A percentile compares a stretch with the other conserved stretches of the same genome.
Evolutionary conservation across 2,113 vertebrate genomes (phyloP).

Genomic region (Sinocyclocheilus maitianheensis): DNA sequence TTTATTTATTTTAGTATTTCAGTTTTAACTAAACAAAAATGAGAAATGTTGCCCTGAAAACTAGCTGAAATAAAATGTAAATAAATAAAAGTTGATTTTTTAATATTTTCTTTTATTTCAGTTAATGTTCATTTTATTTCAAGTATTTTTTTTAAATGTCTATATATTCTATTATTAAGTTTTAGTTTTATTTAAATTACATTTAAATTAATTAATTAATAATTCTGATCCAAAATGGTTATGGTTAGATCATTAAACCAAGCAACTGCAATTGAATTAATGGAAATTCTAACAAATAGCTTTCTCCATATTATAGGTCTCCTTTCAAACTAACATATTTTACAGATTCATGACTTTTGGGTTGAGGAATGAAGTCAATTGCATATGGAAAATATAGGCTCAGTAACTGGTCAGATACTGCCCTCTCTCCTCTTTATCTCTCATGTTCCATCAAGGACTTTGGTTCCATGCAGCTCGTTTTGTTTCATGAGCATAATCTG

Average conservation of each 20-base stretch:
- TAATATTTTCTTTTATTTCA: too few relatives aligned
- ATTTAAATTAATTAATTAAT: too few relatives aligned
- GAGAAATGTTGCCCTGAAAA: too few relatives aligned
- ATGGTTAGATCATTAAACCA: not conserved
- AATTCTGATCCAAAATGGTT: not conserved
- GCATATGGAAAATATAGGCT: not conserved
- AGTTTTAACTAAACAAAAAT: too few relatives aligned
- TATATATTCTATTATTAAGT: too few relatives aligned
- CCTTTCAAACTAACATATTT: not conserved
- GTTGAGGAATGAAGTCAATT: not conserved
- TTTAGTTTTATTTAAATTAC: too few relatives aligned
- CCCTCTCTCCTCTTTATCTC: not conserved
- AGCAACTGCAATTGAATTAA: not conserved
- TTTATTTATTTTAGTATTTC: too few relatives aligned
- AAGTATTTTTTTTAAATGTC: too few relatives aligned
- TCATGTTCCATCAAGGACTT: not conserved
- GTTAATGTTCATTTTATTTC: too few relatives aligned
- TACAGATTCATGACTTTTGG: not conserved
- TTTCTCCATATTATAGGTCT: not conserved
- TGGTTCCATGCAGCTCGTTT: not conserved
- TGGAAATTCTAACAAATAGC: not conserved
- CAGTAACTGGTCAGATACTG: slow-evolving; percentile 1
- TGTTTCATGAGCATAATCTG: slow-evolving; percentile 18
- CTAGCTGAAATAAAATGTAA: too few relatives aligned
- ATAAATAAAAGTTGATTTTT: too few relatives aligned